Base-by-base conservation (phyloP, 2,888 invertebrate species). In the Pollenia labialis region DNA sequence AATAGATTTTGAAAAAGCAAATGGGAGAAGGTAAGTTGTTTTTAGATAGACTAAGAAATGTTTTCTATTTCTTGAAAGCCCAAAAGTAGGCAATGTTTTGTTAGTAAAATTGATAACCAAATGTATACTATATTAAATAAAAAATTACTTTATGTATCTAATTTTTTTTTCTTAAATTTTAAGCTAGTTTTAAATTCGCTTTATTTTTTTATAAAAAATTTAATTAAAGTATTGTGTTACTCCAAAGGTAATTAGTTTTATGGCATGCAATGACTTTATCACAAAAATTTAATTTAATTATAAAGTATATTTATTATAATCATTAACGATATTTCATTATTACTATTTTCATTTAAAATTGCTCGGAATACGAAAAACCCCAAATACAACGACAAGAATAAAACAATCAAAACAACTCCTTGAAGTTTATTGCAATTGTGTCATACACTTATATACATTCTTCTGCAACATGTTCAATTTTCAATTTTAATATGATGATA, bases 391-490 rank as follows among this genome's bases (percentile, higher is more conserved):
- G n/a, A 23, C 14, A 48, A 46, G 16, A 58, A 46, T 23, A 42
- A 79, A 68, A 58, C 66, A 56, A 56, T 76, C 14, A 76, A 76
- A 12, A 11, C 0, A 23, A 62, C 44, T 54, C 16, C 52, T 46
- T 52, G 14, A 64, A 64, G 64, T 54, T 54, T 76, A 76, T 66
- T 71, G 23, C 74, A 42, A 42, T 81, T 66, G 52, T 52, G 52
- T 9, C 68, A 42, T 44, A n/a, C 18, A 48, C 44, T 23, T 40
- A 1, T 16, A 11, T 16, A 11, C 12, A 32, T 42, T n/a, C 62
- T 32, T 42, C 48, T 50, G 60, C 40, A 69, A 60, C 50, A 80
- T 60, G 48, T 58, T 62, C 12, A 62, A 50, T 62, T 62, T 60
- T 18, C 1, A 23, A 18, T 32, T 32, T 32, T 32, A 9, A 48